Evolutionary conservation across 1,140 invertebrate genomes (phyloP), one percentile per base, ranked within the genome.

Genomic region (Antheraea pernyi): DNA sequence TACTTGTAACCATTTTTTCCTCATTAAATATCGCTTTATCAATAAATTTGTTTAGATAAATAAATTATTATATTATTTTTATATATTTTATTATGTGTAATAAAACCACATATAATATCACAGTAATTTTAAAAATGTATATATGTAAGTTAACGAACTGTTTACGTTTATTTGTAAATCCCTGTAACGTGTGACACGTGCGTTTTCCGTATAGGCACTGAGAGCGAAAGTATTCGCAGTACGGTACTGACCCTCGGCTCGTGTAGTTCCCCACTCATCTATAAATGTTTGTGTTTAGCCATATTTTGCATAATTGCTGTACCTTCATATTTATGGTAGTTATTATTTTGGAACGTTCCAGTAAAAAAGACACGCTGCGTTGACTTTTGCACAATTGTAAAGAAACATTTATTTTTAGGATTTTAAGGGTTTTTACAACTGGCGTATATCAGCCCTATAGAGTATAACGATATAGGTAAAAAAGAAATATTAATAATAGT

Each of bases 161-260:
- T 66, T 65, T 42, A 59, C 59, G 19, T 64, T 63, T 70, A 36
- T 37, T 16, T 69, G 11, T 19, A 46, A 70, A 70, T 11, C 72
- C 70, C 64, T 74, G 39, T 65, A 68, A 83, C 91, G 76, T 93
- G 91, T 71, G 81, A 72, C 62, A 85, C 82, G 75, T 89, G 81
- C 73, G 65, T 84, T 73, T 19, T 79, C 81, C 61, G 78, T 76
- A 39, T 84, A 84, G 53, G 75, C 67, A 70, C 88, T 83, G 65
- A 82, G 37, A 69, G 77, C 83, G 82, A 87, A 77, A 84, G 74
- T 85, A 76, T 59, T 67, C 46, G 66, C 53, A 42, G 68, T 76
- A 64, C 67, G 62, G 68, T 74, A 69, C 58, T 77, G 80, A 80
- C 80, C 82, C 83, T 88, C 79, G 77, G 70, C 70, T 67, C 59